Percentiles rank a stretch among this genome's conserved stretches.
phyloP scores from a whole-genome alignment of 1,140 invertebrate species.

The Scaptomyza montana region DNA sequence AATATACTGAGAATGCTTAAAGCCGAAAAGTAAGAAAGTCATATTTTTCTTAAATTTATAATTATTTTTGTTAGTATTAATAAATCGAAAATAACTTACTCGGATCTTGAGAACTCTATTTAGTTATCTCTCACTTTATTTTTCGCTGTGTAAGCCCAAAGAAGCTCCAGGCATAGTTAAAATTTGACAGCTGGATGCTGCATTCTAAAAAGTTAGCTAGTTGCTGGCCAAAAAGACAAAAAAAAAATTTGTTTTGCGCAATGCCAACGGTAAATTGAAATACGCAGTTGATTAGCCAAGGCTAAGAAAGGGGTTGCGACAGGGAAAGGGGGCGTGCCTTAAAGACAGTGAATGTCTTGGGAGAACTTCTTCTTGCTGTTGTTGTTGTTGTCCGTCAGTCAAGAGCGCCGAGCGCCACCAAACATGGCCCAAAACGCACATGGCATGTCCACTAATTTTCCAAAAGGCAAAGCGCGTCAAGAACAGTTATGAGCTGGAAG shows the following conservation, averaged over 20 bases:
- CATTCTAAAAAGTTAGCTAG: conserved; percentile 16
- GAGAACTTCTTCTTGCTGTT: conserved; percentile 3
- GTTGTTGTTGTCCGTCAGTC: conserved; percentile 66
- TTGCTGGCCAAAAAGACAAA: conserved; percentile 29
- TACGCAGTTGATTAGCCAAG: conserved; percentile 72
- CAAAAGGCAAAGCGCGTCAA: conserved; percentile 76
- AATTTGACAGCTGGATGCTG: conserved; percentile 18
- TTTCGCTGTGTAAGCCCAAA: neutral
- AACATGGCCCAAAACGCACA: conserved; percentile 72
- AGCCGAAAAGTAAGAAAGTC: too few relatives aligned
- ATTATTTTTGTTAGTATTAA: too few relatives aligned
- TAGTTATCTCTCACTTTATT: too few relatives aligned
- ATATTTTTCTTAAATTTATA: too few relatives aligned
- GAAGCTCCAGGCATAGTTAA: too few relatives aligned
- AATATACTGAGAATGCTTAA: too few relatives aligned
- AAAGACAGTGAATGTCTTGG: conserved; percentile 22
- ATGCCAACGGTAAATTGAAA: conserved; percentile 74
- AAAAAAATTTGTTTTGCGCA: conserved; percentile 26
- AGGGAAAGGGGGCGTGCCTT: conserved; percentile 12
- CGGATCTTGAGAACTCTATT: too few relatives aligned
- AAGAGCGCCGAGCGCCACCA: conserved; percentile 39
- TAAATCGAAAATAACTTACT: too few relatives aligned
- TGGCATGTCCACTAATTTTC: conserved; percentile 67
- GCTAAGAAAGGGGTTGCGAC: conserved; percentile 32
- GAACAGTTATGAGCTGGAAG: conserved; percentile 79